Evolutionary conservation across 2,797 vertebrate genomes (phyloP).

Genomic region (Coracias cyanogaster): DNA sequence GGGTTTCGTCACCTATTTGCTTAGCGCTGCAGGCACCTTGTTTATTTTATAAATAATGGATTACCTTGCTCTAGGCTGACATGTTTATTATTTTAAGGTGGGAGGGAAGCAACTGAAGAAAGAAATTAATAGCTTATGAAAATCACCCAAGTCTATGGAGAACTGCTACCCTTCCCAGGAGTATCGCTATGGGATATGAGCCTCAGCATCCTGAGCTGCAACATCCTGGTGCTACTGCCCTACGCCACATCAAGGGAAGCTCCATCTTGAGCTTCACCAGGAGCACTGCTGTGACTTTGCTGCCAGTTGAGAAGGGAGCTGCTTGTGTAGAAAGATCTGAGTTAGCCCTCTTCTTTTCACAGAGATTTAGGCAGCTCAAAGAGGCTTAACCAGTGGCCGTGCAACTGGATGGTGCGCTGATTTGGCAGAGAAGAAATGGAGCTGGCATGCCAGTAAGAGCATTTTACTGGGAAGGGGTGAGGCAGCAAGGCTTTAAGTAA

Average conservation of each 20-base stretch:
- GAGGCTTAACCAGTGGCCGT: not conserved
- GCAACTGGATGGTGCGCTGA: rapidly evolving
- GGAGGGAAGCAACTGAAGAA: not conserved
- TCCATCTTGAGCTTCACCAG: not conserved
- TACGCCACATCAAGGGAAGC: not conserved
- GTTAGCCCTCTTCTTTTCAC: not conserved
- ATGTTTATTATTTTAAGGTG: not conserved
- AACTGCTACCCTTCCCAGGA: not conserved
- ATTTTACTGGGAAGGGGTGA: not conserved
- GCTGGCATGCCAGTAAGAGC: not conserved
- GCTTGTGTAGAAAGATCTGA: rapidly evolving
- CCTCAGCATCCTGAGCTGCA: not conserved
- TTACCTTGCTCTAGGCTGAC: not conserved
- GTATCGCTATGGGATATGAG: not conserved
- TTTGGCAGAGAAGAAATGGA: not conserved
- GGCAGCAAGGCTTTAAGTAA: not conserved
- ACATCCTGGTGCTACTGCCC: not conserved
- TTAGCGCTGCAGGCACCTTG: not conserved
- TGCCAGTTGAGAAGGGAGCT: not conserved
- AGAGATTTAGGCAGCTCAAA: not conserved
- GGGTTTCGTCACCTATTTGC: not conserved
- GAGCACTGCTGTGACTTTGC: not conserved
- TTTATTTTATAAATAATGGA: not conserved
- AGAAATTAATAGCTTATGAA: not conserved
- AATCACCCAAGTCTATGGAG: not conserved